phyloP scores from a whole-genome alignment of 2,113 vertebrate genomes.

The Chascanopsetta lugubris region DNA sequence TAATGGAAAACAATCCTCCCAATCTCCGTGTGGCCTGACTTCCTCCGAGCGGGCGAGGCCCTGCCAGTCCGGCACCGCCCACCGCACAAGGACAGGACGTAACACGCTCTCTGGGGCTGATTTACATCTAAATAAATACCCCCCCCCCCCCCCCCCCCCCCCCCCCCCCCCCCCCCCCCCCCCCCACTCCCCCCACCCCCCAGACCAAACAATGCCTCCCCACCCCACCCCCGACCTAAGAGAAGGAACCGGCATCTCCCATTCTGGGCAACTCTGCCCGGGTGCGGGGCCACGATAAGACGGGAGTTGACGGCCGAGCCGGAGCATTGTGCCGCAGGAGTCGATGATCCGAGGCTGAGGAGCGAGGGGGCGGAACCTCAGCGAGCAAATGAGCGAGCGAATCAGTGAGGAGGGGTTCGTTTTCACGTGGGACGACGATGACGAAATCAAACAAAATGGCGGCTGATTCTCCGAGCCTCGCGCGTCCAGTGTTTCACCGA shows the following conservation, averaged over 20 bases:
- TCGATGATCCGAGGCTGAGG: slow-evolving; percentile 36
- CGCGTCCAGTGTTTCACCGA: neutral
- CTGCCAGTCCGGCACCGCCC: slow-evolving; percentile 70
- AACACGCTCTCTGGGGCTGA: slow-evolving; percentile 90
- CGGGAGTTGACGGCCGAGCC: slow-evolving; percentile 57
- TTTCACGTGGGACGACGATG: too few relatives aligned
- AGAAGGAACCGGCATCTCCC: slow-evolving; percentile 84
- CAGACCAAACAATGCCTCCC: slow-evolving; percentile 94
- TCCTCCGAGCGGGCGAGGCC: slow-evolving; percentile 82
- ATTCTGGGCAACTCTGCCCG: slow-evolving; percentile 77
- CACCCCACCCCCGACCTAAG: slow-evolving; percentile 78
- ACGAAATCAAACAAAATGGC: slow-evolving; percentile 26
- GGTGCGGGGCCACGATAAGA: slow-evolving; percentile 80
- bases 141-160: too few relatives aligned
- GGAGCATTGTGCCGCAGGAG: slow-evolving; percentile 57
- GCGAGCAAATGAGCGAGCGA: too few relatives aligned
- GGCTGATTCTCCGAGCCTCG: neutral
- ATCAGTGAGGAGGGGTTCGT: too few relatives aligned
- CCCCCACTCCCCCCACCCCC: too few relatives aligned
- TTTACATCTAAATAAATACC: slow-evolving; percentile 94
- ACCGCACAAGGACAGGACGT: slow-evolving; percentile 89
- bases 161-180: too few relatives aligned
- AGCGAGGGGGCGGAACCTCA: slow-evolving; percentile 35
- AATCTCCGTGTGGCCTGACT: slow-evolving; percentile 81
- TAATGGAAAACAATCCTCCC: slow-evolving; percentile 83